These are phyloP conservation scores for Adrianichthys oophorus DNA, from an alignment of 2,797 vertebrate genomes.

Conservation along the genomic window DNA sequence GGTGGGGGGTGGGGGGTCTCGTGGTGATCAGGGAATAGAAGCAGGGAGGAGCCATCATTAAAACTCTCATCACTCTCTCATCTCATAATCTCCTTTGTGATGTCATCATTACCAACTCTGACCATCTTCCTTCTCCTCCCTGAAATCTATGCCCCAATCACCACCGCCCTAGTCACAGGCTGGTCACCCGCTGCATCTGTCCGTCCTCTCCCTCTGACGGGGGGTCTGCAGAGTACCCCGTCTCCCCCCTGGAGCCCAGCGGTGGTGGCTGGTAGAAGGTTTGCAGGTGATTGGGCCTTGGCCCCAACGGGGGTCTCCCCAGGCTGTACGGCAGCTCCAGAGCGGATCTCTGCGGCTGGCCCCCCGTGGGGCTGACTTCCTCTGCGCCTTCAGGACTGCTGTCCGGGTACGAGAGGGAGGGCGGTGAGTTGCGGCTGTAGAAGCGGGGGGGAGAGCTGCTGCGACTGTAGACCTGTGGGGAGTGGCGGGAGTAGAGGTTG, in stretches of 20 bases:
- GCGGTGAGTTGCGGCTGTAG: constrained; percentile 71
- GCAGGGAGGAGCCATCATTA: constrained; percentile 73
- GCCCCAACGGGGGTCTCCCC: constrained; percentile 85
- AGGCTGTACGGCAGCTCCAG: constrained; percentile 89
- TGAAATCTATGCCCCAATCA: constrained; percentile 79
- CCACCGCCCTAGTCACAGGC: constrained; percentile 91
- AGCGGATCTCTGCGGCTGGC: constrained; percentile 67
- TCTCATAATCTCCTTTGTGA: constrained; percentile 23
- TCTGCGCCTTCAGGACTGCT: constrained; percentile 88
- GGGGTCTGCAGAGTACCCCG: constrained; percentile 83
- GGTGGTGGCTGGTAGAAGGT: constrained; percentile 90
- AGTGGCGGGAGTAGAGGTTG: constrained; percentile 72
- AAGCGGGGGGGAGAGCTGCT: constrained; percentile 78
- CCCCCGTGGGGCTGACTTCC: constrained; percentile 75
- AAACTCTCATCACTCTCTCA: constrained; percentile 33
- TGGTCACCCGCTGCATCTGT: constrained; percentile 96
- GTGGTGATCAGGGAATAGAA: constrained; percentile 79
- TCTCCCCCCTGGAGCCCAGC: constrained; percentile 83
- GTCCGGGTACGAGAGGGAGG: constrained; percentile 84
- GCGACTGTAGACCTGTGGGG: constrained; percentile 74
- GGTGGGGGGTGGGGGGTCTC: constrained; percentile 50
- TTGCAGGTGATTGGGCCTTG: constrained; percentile 86
- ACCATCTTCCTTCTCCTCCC: constrained; percentile 62
- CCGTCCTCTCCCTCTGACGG: constrained; percentile 86
- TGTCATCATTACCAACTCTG: constrained; percentile 28